Evolutionary conservation across 1,140 invertebrate genomes (phyloP), one percentile per base, ranked within the genome.

Genomic region (Leptinotarsa lineolata): DNA sequence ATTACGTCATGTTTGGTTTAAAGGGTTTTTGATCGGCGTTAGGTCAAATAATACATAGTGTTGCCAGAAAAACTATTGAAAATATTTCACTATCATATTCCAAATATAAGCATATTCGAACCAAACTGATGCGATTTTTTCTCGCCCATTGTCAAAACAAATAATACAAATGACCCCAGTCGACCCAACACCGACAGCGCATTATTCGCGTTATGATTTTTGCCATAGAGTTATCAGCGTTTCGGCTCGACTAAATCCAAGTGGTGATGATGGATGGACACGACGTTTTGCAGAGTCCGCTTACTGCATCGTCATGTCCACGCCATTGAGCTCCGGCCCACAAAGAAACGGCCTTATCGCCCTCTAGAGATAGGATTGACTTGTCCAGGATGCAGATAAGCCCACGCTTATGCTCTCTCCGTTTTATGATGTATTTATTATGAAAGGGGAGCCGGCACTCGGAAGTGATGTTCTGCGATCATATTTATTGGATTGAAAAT

Each of bases 251-350:
- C 67, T 75, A 75, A 75, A 72, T 75, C 64, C 74, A 59, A 66
- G 64, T 44, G 61, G 54, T 66, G 44, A 75, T 75, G 74, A 75
- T 75, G 71, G 70, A 75, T 75, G 74, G 74, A 75, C 74, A 75
- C 46, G 45, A 30, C 68, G 22, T 69, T 54, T 54, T 54, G 64
- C 46, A 65, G 64, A 66, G 68, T 70, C 69, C 68, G 73, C 60
- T 70, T 74, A 68, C 60, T 75, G 74, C 70, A 72, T 59, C 74
- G 74, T 75, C 74, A 75, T 75, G 74, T 75, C 74, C 74, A 75
- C 70, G 68, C 74, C 74, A 75, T 75, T 75, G 74, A 75, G 64
- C 72, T 59, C 59, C 64, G 48, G 20, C 63, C 65, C 22, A 66
- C 64, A 66, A 66, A 66, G 73, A 64, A 30, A 68, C 39, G 68